Percentiles rank a stretch among this genome's conserved stretches.
Evolutionary conservation across 2,113 vertebrate species (phyloP).

Genomic region (Vireo altiloquus): DNA sequence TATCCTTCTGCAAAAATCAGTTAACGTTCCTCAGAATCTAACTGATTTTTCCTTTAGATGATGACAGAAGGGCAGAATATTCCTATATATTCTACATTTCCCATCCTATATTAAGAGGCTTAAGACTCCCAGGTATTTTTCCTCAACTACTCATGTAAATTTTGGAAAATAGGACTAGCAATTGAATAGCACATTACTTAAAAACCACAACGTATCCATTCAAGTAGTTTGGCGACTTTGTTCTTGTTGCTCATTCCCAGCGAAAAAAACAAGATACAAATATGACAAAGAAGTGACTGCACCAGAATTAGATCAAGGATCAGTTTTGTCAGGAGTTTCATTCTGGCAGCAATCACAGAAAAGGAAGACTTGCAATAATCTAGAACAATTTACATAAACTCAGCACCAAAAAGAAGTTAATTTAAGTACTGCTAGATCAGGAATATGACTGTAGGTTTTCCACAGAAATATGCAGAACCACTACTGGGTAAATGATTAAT

Average conservation of each 20-base stretch:
- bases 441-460: not conserved
- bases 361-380: not conserved
- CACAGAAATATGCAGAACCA: not conserved
- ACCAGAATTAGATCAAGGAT: not conserved
- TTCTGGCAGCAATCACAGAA: not conserved
- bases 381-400: not conserved
- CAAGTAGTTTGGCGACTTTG: not conserved
- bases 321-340: not conserved
- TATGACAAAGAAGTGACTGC: not conserved
- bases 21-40: not conserved
- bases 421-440: not conserved
- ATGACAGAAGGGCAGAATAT: not conserved
- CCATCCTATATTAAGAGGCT: not conserved
- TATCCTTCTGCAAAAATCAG: not conserved
- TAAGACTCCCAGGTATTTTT: not conserved
- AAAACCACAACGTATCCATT: not conserved
- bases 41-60: not conserved
- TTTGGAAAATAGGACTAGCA: not conserved
- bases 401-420: not conserved
- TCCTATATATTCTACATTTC: not conserved
- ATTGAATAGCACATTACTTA: not conserved
- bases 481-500: constrained; percentile 8
- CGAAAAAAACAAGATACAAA: not conserved
- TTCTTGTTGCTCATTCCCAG: not conserved
- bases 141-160: not conserved